These are phyloP conservation scores for Phytoseiulus persimilis DNA, from an alignment of 2,888 invertebrate genomes.

Conservation along the genomic window DNA sequence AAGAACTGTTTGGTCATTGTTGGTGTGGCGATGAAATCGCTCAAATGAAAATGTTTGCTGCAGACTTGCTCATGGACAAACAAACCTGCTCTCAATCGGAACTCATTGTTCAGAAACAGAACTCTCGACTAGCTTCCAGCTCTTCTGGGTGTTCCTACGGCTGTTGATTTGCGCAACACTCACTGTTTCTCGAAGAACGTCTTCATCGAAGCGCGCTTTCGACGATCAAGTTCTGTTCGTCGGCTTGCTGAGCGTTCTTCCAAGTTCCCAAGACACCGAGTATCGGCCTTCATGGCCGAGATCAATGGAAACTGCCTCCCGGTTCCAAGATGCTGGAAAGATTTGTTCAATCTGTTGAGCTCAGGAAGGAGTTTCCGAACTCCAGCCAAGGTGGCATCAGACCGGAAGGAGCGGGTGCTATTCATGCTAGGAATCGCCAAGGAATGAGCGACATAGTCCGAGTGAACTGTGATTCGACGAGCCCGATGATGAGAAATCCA, in stretches of 20 bases:
- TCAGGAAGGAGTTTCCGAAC: background rate
- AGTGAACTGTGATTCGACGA: no score
- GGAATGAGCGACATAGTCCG: no score
- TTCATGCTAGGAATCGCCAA: no score
- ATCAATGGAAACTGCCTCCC: background rate
- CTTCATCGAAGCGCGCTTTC: background rate
- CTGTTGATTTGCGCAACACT: background rate
- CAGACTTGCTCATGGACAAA: background rate
- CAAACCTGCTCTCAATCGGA: background rate
- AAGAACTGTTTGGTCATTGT: no score
- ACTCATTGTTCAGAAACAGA: background rate
- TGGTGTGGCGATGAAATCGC: no score
- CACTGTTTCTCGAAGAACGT: background rate
- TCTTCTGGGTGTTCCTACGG: background rate
- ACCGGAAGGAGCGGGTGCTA: no score
- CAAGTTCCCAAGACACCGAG: background rate
- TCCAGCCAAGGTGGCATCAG: background rate
- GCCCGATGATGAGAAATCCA: background rate
- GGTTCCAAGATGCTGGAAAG: background rate
- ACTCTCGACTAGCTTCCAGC: background rate
- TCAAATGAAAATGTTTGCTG: no score
- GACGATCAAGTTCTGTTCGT: background rate
- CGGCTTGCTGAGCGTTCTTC: background rate
- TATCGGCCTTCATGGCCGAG: background rate
- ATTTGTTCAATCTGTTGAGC: background rate